These are phyloP conservation scores for Antheraea yamamai DNA, from an alignment of 2,888 invertebrate genomes.

Conservation along the genomic window DNA sequence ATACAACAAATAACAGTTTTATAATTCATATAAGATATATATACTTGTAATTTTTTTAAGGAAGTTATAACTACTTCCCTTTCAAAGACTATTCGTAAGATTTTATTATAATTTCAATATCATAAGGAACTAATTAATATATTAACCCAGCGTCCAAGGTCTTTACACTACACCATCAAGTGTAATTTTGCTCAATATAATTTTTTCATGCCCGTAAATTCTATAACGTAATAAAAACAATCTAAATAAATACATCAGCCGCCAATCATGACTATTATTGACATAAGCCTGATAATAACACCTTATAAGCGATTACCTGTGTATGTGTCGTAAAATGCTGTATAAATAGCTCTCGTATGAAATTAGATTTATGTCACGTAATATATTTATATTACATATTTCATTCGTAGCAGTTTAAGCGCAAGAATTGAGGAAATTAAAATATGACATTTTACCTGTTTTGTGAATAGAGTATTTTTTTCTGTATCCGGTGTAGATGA, in stretches of 20 bases:
- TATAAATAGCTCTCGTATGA: conserved; percentile 13
- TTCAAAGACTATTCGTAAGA: neutral
- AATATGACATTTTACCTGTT: conserved; percentile 34
- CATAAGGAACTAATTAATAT: neutral
- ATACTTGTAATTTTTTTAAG: neutral
- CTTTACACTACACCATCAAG: neutral
- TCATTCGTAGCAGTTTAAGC: conserved; percentile 40
- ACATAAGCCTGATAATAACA: conserved; percentile 30
- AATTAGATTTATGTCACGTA: conserved; percentile 13
- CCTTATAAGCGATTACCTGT: conserved; percentile 26
- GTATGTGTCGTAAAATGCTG: conserved; percentile 19
- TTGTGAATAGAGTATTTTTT: neutral
- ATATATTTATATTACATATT: conserved; percentile 35
- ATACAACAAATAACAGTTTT: neutral
- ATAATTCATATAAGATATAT: neutral
- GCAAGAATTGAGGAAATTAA: conserved; percentile 43
- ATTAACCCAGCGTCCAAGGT: neutral
- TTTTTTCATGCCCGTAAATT: neutral
- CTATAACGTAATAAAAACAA: neutral
- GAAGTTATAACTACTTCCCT: conserved; percentile 4
- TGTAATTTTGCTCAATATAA: neutral
- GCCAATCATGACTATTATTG: conserved; percentile 15
- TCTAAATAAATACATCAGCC: conserved; percentile 8
- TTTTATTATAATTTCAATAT: neutral
- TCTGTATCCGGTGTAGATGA: neutral